Base-by-base conservation (phyloP, 2,113 vertebrate genomes). In the Bostrychus sinensis region DNA sequence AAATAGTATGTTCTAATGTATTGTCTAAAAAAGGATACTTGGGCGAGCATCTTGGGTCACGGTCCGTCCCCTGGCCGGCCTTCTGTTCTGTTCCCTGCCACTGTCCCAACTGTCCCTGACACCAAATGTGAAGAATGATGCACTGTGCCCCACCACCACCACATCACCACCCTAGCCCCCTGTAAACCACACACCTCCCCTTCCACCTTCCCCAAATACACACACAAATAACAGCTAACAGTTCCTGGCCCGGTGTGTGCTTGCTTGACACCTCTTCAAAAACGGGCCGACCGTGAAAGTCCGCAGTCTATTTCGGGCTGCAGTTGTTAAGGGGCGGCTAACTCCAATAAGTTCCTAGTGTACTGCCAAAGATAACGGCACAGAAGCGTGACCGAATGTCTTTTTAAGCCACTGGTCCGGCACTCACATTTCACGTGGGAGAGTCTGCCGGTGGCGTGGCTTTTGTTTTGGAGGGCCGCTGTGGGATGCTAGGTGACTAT, bases 351-450 rank as follows among this genome's bases (percentile, higher is more conserved):
- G 83, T 83, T 88, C 84, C 77, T 70, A 30, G 70, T 87, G 86
- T 84, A 74, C 88, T 81, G 84, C 88, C 88, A 84, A 84, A 83
- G 82, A 86, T 84, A 88, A 87, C 55, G 37, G 73, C 68, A 58
- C 2, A 62, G 46, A 80, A 53, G 86, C 69, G 43, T 75, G 80
- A 82, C 75, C 71, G 26, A 54, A 50, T 41, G 71, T 87, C 79
- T 68, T 64, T 74, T 65, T 55, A 75, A 82, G 22, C 69, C 36
- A 9, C 75, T 2, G 66, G 59, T 61, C 75, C 34, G 63, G 45
- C 2, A 12, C 72, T 83, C 54, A 50, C 62, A 50, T 86, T 84
- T 74, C 75, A 50, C 42, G 65, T 72, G 57, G 1, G 48, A 30
- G 48, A n/a, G 25, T 14, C 11, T 12, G 13, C 4, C 37, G 4